These are phyloP conservation scores for Telenomus remus DNA, from an alignment of 1,140 invertebrate species.

Conservation along the genomic window DNA sequence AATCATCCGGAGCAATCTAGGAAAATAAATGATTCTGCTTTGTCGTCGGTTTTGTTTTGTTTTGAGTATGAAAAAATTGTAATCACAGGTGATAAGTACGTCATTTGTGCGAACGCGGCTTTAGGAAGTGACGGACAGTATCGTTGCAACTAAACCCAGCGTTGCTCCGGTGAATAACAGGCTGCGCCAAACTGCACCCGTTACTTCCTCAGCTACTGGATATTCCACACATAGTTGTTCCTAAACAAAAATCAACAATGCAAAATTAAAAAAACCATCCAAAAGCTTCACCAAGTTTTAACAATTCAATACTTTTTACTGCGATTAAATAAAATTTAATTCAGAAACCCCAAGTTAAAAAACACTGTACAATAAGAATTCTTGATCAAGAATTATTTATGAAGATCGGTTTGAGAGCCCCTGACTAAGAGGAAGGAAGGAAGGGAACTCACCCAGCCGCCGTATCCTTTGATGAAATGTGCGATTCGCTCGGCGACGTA, in stretches of 20 bases:
- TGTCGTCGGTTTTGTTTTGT: constrained; percentile 15
- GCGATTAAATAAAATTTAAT: no score
- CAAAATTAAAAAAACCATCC: no score
- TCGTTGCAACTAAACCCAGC: constrained; percentile 77
- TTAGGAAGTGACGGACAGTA: constrained; percentile 72
- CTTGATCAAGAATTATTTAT: no score
- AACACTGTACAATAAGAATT: no score
- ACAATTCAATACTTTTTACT: no score
- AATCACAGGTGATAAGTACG: constrained; percentile 71
- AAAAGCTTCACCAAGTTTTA: no score
- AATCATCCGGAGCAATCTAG: constrained; percentile 4
- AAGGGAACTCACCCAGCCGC: constrained; percentile 68
- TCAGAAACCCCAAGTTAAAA: no score
- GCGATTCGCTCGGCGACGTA: constrained; percentile 71
- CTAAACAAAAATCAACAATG: constrained; percentile 69
- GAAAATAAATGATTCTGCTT: constrained; percentile 43
- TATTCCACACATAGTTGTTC: constrained; percentile 78
- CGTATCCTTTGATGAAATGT: constrained; percentile 72
- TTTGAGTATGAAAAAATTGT: constrained; percentile 46
- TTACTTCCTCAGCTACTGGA: constrained; percentile 77
- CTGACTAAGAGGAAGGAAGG: constrained; percentile 11
- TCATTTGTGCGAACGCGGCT: constrained; percentile 49
- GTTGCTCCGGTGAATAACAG: constrained; percentile 78
- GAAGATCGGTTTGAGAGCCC: no score
- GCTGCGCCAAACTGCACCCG: constrained; percentile 77